Percentiles rank a stretch among this genome's conserved stretches.
These are phyloP conservation scores for Nyctalus aviator DNA, from an alignment of 2,797 vertebrate species.

Conservation along the genomic window DNA sequence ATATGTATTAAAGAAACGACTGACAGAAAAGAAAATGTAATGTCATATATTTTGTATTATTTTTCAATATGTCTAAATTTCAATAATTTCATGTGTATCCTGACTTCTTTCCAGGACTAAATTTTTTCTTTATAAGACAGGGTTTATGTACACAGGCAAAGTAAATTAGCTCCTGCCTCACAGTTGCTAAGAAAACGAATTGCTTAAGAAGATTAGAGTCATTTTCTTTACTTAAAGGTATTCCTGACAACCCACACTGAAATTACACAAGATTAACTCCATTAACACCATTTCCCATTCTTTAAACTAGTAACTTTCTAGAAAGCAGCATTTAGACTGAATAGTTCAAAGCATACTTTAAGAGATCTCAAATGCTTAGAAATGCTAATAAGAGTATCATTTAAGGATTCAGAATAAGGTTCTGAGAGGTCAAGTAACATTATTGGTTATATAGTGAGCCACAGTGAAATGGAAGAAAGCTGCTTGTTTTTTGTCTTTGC, in stretches of 20 bases:
- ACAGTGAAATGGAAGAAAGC: background rate
- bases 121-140: slow-evolving; percentile 62
- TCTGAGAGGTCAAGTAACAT: background rate
- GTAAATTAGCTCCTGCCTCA: slow-evolving; percentile 82
- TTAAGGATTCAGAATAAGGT: slow-evolving; percentile 48
- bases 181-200: slow-evolving; percentile 86
- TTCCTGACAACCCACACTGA: slow-evolving; percentile 82
- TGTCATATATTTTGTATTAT: slow-evolving; percentile 14
- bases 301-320: slow-evolving; percentile 78
- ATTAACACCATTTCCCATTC: slow-evolving; percentile 80
- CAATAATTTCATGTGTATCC: slow-evolving; percentile 44
- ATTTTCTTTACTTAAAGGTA: slow-evolving; percentile 85
- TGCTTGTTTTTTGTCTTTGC: background rate
- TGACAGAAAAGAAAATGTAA: background rate
- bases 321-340: slow-evolving; percentile 74
- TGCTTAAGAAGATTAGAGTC: slow-evolving; percentile 89
- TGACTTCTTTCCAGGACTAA: slow-evolving; percentile 70
- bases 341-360: slow-evolving; percentile 75
- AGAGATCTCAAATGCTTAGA: slow-evolving; percentile 60
- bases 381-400: slow-evolving; percentile 58
- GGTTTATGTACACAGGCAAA: slow-evolving; percentile 71
- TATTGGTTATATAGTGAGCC: background rate
- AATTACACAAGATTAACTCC: slow-evolving; percentile 82
- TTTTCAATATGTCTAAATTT: slow-evolving; percentile 66
- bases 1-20: slow-evolving; percentile 36